Evolutionary conservation across 2,888 invertebrate species (phyloP).

Genomic region (Clunio marinus): DNA sequence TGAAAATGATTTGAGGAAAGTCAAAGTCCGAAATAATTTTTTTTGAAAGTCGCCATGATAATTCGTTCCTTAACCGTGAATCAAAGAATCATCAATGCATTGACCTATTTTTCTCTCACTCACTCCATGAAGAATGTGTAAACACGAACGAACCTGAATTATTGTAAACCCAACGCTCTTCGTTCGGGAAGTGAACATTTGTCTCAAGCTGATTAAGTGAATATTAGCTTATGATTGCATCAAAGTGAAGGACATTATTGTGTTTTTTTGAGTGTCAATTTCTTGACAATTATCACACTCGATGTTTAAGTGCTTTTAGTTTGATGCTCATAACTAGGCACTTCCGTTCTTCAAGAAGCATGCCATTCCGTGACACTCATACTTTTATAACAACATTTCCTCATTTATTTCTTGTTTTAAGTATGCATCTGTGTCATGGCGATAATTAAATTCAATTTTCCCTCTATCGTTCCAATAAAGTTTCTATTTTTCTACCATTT

Average conservation of each 20-base stretch:
- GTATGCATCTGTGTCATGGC: neutral
- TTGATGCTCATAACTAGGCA: too few species aligned
- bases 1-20: neutral
- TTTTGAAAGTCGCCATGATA: neutral
- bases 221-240: neutral
- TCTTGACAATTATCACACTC: neutral
- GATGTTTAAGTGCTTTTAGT: neutral
- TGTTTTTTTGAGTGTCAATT: neutral
- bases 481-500: too few species aligned
- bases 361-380: too few species aligned
- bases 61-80: neutral
- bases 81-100: neutral
- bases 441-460: neutral
- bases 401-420: neutral
- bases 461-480: neutral
- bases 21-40: neutral
- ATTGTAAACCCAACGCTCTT: neutral
- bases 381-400: neutral
- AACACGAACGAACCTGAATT: neutral
- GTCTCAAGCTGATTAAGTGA: neutral
- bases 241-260: neutral
- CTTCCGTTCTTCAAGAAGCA: too few species aligned
- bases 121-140: neutral
- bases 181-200: neutral
- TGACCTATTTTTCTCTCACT: neutral